Percentiles rank a stretch among this genome's conserved stretches.
Conservation (phyloP, 2,888 invertebrate species). For the Dolomedes plantarius region DNA sequence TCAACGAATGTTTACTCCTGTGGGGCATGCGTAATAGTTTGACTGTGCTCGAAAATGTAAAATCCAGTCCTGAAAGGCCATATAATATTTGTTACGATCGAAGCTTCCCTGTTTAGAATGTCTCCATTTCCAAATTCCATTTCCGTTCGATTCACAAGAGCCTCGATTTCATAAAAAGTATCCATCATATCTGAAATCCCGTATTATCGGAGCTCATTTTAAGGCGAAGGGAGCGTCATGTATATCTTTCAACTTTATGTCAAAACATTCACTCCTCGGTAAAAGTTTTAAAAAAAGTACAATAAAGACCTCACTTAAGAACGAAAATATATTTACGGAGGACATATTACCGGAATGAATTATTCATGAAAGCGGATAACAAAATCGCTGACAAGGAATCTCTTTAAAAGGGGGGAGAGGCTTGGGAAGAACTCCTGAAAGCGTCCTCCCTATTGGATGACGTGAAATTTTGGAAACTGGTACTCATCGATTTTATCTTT, state of each 20-base stretch:
- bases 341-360: constrained; percentile 16
- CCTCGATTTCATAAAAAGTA: background rate
- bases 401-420: background rate
- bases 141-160: background rate
- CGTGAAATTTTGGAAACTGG: background rate
- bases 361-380: background rate
- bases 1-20: no score
- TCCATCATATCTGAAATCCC: background rate
- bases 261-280: constrained; percentile 12
- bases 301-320: constrained; percentile 18
- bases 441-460: background rate
- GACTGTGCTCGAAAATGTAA: no score
- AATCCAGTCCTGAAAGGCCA: no score
- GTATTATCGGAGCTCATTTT: background rate
- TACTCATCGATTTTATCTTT: constrained; percentile 5
- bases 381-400: constrained; percentile 14
- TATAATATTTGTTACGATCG: no score
- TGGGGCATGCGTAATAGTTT: no score
- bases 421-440: background rate
- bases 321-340: constrained; percentile 12
- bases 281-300: background rate
- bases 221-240: background rate
- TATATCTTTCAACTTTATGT: constrained; percentile 9
- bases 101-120: no score
- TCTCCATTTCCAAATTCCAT: no score